Conservation (phyloP, 2,113 vertebrate genomes). For the Tragelaphus strepsiceros region DNA sequence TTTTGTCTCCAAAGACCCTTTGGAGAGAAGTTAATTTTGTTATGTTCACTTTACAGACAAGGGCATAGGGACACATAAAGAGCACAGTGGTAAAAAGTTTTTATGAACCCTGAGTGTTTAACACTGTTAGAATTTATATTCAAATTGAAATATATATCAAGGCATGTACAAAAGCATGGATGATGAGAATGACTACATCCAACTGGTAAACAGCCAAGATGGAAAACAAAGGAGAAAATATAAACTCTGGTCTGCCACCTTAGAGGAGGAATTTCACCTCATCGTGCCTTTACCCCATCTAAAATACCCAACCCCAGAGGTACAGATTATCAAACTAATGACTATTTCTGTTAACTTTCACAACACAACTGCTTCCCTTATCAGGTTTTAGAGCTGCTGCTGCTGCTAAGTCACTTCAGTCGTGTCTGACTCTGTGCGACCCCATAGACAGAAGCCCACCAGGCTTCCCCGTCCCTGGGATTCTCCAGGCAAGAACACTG, state of each 20-base stretch:
- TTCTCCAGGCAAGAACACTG: no score
- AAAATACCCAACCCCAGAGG: background rate
- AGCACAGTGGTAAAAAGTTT: background rate
- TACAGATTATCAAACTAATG: background rate
- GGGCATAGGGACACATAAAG: background rate
- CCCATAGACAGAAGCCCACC: no score
- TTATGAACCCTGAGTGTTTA: background rate
- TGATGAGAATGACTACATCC: background rate
- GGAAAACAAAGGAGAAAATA: background rate
- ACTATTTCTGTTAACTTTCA: constrained; percentile 29
- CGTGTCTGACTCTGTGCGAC: no score
- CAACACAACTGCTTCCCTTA: constrained; percentile 24
- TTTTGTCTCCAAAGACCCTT: constrained; percentile 14
- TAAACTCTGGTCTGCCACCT: background rate
- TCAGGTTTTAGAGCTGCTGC: background rate
- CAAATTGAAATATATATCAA: background rate
- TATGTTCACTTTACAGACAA: constrained; percentile 9
- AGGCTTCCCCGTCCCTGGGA: no score
- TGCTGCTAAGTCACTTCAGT: no score
- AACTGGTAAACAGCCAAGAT: background rate
- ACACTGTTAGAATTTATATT: background rate
- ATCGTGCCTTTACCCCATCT: background rate
- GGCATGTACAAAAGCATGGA: background rate
- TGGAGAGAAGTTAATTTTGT: background rate
- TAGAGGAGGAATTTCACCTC: background rate